A percentile compares a stretch with the other conserved stretches of the same genome.
phyloP scores from a whole-genome alignment of 2,888 invertebrate species.

The Drosophila greeni region DNA sequence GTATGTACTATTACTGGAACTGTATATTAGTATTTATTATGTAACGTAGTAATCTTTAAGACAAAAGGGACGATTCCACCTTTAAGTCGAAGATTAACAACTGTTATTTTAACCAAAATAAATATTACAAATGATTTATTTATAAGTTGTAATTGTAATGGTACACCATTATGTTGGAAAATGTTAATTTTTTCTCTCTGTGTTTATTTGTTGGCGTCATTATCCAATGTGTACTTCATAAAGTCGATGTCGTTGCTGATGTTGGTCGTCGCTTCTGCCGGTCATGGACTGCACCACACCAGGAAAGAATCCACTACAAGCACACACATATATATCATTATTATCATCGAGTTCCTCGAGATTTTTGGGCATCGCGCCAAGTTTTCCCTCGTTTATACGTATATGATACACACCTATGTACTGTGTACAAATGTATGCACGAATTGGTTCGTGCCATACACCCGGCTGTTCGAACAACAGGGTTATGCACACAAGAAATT shows the following conservation, averaged over 20 bases:
- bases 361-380: constrained; percentile 64
- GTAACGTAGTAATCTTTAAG: too few species aligned
- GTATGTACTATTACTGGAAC: too few species aligned
- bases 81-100: too few species aligned
- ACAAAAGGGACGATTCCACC: too few species aligned
- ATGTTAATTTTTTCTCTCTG: not conserved
- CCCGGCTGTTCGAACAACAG: constrained; percentile 38
- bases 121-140: too few species aligned
- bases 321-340: constrained; percentile 18
- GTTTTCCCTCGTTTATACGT: constrained; percentile 22
- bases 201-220: constrained; percentile 59
- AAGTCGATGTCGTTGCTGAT: constrained; percentile 45
- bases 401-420: not conserved
- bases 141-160: too few species aligned
- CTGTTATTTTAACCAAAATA: too few species aligned
- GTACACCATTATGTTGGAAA: not conserved
- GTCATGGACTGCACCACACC: constrained; percentile 55
- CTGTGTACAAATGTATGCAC: constrained; percentile 8
- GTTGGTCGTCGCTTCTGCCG: constrained; percentile 49
- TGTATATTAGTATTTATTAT: too few species aligned
- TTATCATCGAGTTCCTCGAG: constrained; percentile 34
- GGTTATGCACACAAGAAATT: constrained; percentile 31
- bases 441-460: constrained; percentile 18
- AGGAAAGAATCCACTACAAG: constrained; percentile 22
- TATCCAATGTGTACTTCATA: constrained; percentile 71